Percentiles rank a stretch among this genome's conserved stretches.
phyloP scores from a whole-genome alignment of 2,888 invertebrate species.

The Lamproptera curius region DNA sequence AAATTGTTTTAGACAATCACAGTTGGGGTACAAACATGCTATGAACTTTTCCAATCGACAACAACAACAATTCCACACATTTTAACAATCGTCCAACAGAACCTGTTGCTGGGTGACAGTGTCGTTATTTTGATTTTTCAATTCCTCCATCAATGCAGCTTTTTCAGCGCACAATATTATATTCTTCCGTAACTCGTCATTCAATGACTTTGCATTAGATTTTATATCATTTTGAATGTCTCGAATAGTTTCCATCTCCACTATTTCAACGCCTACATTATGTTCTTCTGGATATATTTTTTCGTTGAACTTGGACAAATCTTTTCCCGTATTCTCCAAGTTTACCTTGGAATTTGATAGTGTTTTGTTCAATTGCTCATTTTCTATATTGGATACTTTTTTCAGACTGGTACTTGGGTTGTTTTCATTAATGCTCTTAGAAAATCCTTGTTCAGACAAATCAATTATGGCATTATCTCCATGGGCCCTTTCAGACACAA shows the following conservation, averaged over 20 bases:
- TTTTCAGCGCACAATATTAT: conserved; percentile 69
- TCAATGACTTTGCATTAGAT: conserved; percentile 52
- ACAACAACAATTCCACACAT: conserved; percentile 49
- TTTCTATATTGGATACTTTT: conserved; percentile 68
- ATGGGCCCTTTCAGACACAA: conserved; percentile 28
- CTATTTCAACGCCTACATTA: conserved; percentile 33
- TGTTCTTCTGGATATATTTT: conserved; percentile 26
- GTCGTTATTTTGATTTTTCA: conserved; percentile 57
- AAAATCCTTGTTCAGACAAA: conserved; percentile 35
- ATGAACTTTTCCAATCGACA: conserved; percentile 34
- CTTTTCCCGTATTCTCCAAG: conserved; percentile 36
- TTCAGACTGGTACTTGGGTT: conserved; percentile 51
- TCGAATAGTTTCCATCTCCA: conserved; percentile 40
- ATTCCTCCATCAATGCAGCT: conserved; percentile 63
- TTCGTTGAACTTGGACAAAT: conserved; percentile 32
- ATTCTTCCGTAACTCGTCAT: conserved; percentile 59
- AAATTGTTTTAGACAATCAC: background rate
- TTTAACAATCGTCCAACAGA: conserved; percentile 55
- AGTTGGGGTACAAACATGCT: conserved; percentile 46
- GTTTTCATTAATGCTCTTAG: conserved; percentile 43
- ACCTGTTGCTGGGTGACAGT: conserved; percentile 53
- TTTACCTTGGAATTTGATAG: conserved; percentile 43
- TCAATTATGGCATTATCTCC: conserved; percentile 29
- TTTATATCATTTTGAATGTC: conserved; percentile 32
- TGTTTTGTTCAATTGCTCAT: conserved; percentile 66